Conservation (phyloP, 2,888 invertebrate species). For the Lasioglossum marginatum region DNA sequence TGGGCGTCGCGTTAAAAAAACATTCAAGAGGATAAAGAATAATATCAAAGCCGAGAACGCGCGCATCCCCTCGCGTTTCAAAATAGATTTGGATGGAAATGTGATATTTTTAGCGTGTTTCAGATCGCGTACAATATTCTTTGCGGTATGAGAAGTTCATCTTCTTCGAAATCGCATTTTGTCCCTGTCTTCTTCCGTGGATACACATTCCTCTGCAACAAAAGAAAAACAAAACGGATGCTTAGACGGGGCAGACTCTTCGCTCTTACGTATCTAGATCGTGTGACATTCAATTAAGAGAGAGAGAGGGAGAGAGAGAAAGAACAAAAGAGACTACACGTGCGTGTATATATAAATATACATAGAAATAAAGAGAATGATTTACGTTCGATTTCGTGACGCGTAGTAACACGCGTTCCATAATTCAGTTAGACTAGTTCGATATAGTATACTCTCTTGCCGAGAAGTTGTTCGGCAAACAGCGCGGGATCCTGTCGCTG, state of each 20-base stretch:
- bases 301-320: not conserved
- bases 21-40: not conserved
- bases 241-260: slow-evolving; percentile 40
- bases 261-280: slow-evolving; percentile 21
- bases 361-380: slow-evolving; percentile 24
- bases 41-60: slow-evolving; percentile 13
- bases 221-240: slow-evolving; percentile 63
- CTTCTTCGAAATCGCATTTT: slow-evolving; percentile 59
- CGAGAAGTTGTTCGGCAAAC: slow-evolving; percentile 19
- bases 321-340: not conserved
- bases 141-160: slow-evolving; percentile 55
- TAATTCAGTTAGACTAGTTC: slow-evolving; percentile 20
- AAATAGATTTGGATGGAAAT: slow-evolving; percentile 34
- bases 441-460: slow-evolving; percentile 4
- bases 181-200: slow-evolving; percentile 54
- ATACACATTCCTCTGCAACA: slow-evolving; percentile 65
- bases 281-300: slow-evolving; percentile 7
- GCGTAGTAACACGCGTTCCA: slow-evolving; percentile 19
- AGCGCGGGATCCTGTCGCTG: slow-evolving; percentile 31
- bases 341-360: not conserved
- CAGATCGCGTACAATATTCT: slow-evolving; percentile 63
- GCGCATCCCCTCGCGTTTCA: slow-evolving; percentile 28
- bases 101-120: slow-evolving; percentile 54
- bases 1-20: not conserved
- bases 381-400: slow-evolving; percentile 29